Percentiles rank a stretch among this genome's conserved stretches.
phyloP scores from a whole-genome alignment of 2,888 invertebrate genomes.

The Euphydryas editha region DNA sequence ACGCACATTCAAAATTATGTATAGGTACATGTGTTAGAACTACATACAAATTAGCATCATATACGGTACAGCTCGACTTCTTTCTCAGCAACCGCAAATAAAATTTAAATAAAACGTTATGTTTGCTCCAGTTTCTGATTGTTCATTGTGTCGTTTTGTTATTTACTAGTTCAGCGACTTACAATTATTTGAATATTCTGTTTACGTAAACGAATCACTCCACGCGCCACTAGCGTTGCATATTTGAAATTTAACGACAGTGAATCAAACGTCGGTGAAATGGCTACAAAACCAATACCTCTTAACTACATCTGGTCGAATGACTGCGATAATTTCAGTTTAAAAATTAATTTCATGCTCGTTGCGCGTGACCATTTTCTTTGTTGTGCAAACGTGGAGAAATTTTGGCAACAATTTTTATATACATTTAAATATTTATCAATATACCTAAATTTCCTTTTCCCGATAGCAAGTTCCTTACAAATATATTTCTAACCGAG shows the following conservation, averaged over 20 bases:
- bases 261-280: slow-evolving; percentile 2
- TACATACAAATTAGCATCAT: too few species aligned
- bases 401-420: slow-evolving; percentile 16
- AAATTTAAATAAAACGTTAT: too few species aligned
- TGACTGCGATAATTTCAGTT: slow-evolving; percentile 23
- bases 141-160: not conserved
- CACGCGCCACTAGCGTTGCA: not conserved
- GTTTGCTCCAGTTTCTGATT: too few species aligned
- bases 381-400: slow-evolving; percentile 20
- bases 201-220: slow-evolving; percentile 1
- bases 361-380: slow-evolving; percentile 21
- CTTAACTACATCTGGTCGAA: slow-evolving; percentile 20
- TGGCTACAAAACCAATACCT: slow-evolving; percentile 16
- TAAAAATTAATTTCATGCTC: slow-evolving; percentile 39
- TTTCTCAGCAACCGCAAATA: too few species aligned
- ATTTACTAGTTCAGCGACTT: not conserved
- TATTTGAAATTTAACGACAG: slow-evolving; percentile 10
- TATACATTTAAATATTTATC: not conserved
- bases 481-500: too few species aligned
- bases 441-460: not conserved
- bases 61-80: too few species aligned
- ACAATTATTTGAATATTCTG: not conserved
- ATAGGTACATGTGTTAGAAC: too few species aligned
- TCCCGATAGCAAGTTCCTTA: not conserved
- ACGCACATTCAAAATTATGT: too few species aligned